Evolutionary conservation across 1,140 invertebrate species (phyloP), one percentile per base, ranked within the genome.

Genomic region (Wiebesia pumilae): DNA sequence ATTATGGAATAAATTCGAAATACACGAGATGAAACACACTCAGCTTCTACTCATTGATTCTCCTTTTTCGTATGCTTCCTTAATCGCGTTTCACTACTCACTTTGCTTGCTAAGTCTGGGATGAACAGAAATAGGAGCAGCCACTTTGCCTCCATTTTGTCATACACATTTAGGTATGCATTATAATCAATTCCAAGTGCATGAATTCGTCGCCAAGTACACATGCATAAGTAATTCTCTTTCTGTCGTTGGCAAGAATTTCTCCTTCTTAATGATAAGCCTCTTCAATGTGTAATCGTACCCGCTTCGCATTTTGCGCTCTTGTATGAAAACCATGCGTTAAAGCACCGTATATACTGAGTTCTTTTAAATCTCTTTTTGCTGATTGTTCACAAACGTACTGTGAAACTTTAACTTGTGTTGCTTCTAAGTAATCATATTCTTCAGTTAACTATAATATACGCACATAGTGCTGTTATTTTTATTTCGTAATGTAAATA

Each of bases 1-100:
- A 65, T 84, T 84, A 83, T 75, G 24, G 9, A 75, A 73, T 38
- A 73, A 83, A 83, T 35, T 14, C 33, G 33, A 27, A 58, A 83
- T 47, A 1, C 58, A 43, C 21, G 12, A 81, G 51, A 16, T 10
- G 14, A 19, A 54, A 54, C 10, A 43, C 19, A 65, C 3, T 43
- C 38, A 33, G 38, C 0, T 12, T 19, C 3, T 33, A 2, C 35
- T 65, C 24, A 7, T 16, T 24, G 35, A 35, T 69, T n/a, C 27
- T 24, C 27, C 38, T 38, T 33, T 24, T 3, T n/a, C 19, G 51
- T 73, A n/a, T 69, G 67, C 35, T 78, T 27, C 35, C 47, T 7
- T 14, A 54, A 54, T 9, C 10, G 10, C 27, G 14, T 58, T 35
- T 79, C 24, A 33, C 43, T 79, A 9, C 77, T 79, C 43, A 1